Base-by-base conservation (phyloP, 2,797 vertebrate genomes). In the Labroides dimidiatus region DNA sequence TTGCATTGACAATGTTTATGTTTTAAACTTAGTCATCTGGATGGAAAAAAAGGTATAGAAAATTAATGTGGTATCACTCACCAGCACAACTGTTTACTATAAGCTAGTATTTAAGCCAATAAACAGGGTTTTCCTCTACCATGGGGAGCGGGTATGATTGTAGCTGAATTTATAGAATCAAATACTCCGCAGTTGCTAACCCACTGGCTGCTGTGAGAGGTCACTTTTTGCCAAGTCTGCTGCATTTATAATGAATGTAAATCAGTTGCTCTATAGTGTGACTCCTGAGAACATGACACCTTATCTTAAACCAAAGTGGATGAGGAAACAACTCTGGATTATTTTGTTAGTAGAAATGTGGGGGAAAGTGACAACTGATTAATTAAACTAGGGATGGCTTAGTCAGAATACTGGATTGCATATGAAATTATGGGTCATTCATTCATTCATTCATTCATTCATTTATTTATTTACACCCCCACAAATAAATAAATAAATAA, bases 161-260 rank as follows among this genome's bases (percentile, higher is more conserved):
- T 7, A 6, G 30, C 36, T 21, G 24, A 72, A 61, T 10, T 8
- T 24, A 45, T 14, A 36, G 9, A 3, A 27, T 6, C 24, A 3
- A 24, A 36, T 58, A 50, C 13, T 20, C 17, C 50, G 13, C 42
- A 13, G 17, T 6, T 56, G 56, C 39, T 72, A 64, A 54, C 10
- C 39, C 56, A 69, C 37, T 44, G 36, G 23, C 36, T 13, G 21
- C 50, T 50, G 7, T 47, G 50, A 69, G 54, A 66, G 52, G 30
- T 27, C 9, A 8, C 41, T 20, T 69, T 81, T 10, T 83, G 86
- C 76, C 73, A 84, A 76, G 75, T 70, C 55, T 30, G 53, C 39
- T 0, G 82, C 81, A 77, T 70, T 67, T 72, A 54, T 44, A 85
- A 87, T 82, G 3, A 71, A 76, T 73, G 64, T 54, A 84, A 86